A percentile compares a stretch with the other conserved stretches of the same genome.
These are phyloP conservation scores for Coracopsis vasa DNA, from an alignment of 2,113 vertebrate species.

Conservation along the genomic window DNA sequence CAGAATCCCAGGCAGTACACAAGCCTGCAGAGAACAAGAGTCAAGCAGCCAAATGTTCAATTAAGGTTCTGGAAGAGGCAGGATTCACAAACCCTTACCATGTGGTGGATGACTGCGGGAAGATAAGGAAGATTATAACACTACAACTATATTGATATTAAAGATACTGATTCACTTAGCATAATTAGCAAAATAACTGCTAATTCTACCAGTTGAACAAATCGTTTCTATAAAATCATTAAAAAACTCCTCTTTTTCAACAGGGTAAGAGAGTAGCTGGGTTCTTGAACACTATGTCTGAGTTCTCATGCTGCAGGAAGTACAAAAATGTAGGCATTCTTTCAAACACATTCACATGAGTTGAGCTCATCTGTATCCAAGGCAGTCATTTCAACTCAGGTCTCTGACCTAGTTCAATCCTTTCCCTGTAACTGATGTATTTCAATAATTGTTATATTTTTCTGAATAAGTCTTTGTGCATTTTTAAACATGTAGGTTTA, in stretches of 20 bases:
- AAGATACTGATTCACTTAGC: background rate
- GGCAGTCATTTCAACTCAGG: fast-evolving
- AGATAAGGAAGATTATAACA: background rate
- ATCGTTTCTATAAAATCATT: background rate
- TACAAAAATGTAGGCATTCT: background rate
- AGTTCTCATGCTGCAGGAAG: background rate
- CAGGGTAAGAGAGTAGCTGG: background rate
- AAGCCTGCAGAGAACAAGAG: background rate
- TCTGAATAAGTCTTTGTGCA: background rate
- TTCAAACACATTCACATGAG: background rate
- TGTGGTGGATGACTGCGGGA: background rate
- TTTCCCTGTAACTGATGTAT: background rate
- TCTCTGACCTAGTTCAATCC: background rate
- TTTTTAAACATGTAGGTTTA: background rate
- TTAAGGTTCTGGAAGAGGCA: background rate
- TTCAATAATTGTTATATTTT: background rate
- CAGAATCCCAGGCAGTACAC: background rate
- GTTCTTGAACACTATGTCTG: background rate
- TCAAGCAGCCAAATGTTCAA: background rate
- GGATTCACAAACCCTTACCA: background rate
- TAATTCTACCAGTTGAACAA: background rate
- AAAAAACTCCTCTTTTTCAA: background rate
- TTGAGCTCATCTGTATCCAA: background rate
- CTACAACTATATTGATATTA: background rate
- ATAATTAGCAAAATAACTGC: background rate